Evolutionary conservation across 2,797 vertebrate genomes (phyloP).

Genomic region (Cyprinella venusta): DNA sequence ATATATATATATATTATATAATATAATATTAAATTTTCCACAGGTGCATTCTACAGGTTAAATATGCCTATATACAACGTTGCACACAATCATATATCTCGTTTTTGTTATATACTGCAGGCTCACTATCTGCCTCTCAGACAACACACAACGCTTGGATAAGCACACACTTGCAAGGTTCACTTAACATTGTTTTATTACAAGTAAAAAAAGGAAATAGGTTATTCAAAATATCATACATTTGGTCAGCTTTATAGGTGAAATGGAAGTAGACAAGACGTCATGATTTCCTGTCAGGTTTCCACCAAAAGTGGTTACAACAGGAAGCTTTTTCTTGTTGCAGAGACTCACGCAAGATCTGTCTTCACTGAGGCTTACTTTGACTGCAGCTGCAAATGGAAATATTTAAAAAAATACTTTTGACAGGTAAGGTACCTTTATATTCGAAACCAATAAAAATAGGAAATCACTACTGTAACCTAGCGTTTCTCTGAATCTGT

Average conservation of each 20-base stretch:
- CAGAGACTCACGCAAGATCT: neutral
- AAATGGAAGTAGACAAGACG: neutral
- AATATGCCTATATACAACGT: neutral
- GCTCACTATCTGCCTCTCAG: neutral
- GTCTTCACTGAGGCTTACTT: neutral
- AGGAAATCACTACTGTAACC: neutral
- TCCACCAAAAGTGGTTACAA: neutral
- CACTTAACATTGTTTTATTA: neutral
- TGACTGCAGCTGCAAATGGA: constrained; percentile 15
- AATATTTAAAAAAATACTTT: constrained; percentile 15
- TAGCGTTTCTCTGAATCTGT: neutral
- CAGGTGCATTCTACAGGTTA: neutral
- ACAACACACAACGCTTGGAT: neutral
- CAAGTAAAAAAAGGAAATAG: neutral
- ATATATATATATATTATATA: neutral
- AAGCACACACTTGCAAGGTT: neutral
- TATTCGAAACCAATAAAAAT: neutral
- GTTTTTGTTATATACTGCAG: neutral
- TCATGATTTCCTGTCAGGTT: constrained; percentile 27
- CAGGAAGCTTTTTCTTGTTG: constrained; percentile 25
- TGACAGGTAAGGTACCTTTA: constrained; percentile 20
- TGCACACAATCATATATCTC: neutral
- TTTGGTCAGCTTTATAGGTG: neutral
- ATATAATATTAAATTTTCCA: neutral
- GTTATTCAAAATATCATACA: neutral